Base-by-base conservation (phyloP, 2,888 invertebrate species). In the Halictus ligatus region DNA sequence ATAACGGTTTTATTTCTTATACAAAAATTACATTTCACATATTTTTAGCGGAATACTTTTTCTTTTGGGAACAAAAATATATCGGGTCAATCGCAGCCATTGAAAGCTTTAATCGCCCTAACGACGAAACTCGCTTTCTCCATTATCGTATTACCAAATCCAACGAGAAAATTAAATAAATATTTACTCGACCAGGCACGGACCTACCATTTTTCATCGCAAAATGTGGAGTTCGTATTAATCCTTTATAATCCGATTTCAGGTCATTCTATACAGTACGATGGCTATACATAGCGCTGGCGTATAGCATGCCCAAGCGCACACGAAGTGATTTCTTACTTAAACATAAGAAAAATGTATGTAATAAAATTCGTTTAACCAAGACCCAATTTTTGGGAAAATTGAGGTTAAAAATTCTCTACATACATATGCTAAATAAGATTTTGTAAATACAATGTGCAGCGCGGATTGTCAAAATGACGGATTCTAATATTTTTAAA, bases 161-260 rank as follows among this genome's bases (percentile, higher is more conserved):
- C 43, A 43, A 21, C 21, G 71, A 71, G 71, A 43, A 43, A 43
- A 43, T 43, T 12, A 40, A 43, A 43, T n/a, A 71, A 71, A 71
- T n/a, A 71, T 71, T 71, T 43, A 13, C 13, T n/a, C 43, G 7
- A 5, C 21, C 21, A 10, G 69, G 12, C 21, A 40, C 43, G 40
- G 13, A 21, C 10, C 13, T 71, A 15, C 43, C 21, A 71, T 71
- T 43, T 71, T 43, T n/a, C 69, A 40, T 40, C 40, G 40, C 35
- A 12, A 40, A 69, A 40, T 40, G 21, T 21, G 21, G 21, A 18
- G 21, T 21, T 40, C 69, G 35, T 40, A 40, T 69, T 69, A 69
- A 69, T 69, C 40, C 40, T 35, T 40, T 35, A 40, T 12, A 40
- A 69, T 69, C 69, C 69, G 69, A 69, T 69, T 69, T 35, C 69